These are phyloP conservation scores for Styela clava DNA, from an alignment of 23 tunicate genomes.

Conservation along the genomic window DNA sequence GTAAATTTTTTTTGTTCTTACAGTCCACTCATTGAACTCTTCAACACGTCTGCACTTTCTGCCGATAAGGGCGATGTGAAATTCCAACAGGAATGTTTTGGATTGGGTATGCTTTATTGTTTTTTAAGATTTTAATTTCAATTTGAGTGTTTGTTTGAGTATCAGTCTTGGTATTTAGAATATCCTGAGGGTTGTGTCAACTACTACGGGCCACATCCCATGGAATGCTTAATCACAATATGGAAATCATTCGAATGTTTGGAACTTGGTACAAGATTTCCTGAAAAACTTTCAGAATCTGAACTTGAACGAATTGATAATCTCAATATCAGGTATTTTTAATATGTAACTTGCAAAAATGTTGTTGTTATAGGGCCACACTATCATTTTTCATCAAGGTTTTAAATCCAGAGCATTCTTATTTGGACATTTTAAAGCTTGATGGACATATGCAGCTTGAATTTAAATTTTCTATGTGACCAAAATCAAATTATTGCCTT, in stretches of 20 bases:
- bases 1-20: background rate
- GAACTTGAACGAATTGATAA: slow-evolving; percentile 1
- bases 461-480: too few species aligned
- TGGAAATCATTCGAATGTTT: slow-evolving; percentile 12
- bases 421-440: too few species aligned
- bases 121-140: too few species aligned
- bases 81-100: slow-evolving; percentile 29
- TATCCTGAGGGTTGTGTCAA: slow-evolving; percentile 15
- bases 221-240: slow-evolving; percentile 24
- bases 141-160: too few species aligned
- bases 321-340: slow-evolving; percentile 19
- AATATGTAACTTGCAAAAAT: too few species aligned
- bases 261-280: slow-evolving; percentile 4
- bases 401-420: too few species aligned
- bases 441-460: too few species aligned
- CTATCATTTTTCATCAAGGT: too few species aligned
- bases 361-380: too few species aligned
- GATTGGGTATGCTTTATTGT: slow-evolving; percentile 31
- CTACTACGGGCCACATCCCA: slow-evolving; percentile 38
- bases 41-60: background rate
- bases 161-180: too few species aligned
- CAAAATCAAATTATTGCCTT: too few species aligned
- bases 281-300: background rate
- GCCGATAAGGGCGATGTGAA: slow-evolving; percentile 18
- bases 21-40: background rate